Evolutionary conservation across 1,140 invertebrate genomes (phyloP), one percentile per base, ranked within the genome.

Genomic region (Microplitis demolitor): DNA sequence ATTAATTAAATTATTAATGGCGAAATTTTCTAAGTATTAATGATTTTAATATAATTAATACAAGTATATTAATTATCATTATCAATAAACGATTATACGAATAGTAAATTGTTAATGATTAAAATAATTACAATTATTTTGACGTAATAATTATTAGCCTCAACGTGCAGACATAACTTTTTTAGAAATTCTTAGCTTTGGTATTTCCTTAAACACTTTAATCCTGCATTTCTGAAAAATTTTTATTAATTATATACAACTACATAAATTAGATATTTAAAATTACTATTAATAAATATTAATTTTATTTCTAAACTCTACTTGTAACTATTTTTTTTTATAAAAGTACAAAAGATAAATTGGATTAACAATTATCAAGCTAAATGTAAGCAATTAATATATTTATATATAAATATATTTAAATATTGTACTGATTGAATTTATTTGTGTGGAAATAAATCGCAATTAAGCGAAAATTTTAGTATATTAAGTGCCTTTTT

Each of bases 341-440:
- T 80, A 87, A 87, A 87, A 85, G 83, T 87, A 86, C 79, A 85
- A 87, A 87, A 87, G 75, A 81, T 85, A 85, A 14, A 34, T 5
- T 24, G 54, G 4, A 24, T 24, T 24, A 24, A 24, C n/a, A 31
- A 61, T 24, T 61, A 33, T 58, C 54, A 14, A 16, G 14, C n/a
- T 24, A 13, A 35, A 61, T 35, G 31, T 33, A n/a, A 61, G 24
- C 11, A n/a, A 33, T 13, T 61, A 13, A 34, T 61, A 13, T 35
- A 61, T 31, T 16, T 33, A 34, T 13, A 61, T 58, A 58, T 31
- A 45, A 45, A 45, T 58, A 16, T 31, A 58, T 58, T n/a, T 31
- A 58, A 24, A 14, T 13, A 56, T 56, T 56, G 53, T 56, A 56
- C 53, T 56, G 53, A 56, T 56, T 56, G 53, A 8, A 56, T 56